These are phyloP conservation scores for Plectrocnemia conspersa DNA, from an alignment of 1,140 invertebrate genomes.

Conservation along the genomic window DNA sequence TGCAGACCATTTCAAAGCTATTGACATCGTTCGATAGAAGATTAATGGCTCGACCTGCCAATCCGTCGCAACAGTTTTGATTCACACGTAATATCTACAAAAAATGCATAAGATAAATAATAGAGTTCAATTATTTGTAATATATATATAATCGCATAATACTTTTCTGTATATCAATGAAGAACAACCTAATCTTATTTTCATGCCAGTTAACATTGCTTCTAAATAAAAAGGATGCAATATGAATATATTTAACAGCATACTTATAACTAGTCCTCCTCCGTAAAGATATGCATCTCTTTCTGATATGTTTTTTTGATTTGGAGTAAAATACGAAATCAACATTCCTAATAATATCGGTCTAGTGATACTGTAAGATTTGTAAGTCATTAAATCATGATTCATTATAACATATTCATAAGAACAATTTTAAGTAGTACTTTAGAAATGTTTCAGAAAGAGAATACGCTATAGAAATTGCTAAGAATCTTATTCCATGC, in stretches of 20 bases:
- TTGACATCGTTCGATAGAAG: conserved; percentile 81
- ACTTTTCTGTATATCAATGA: conserved; percentile 81
- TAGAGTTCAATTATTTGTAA: too few relatives aligned
- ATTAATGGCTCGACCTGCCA: conserved; percentile 82
- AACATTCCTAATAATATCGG: conserved; percentile 65
- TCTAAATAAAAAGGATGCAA: conserved; percentile 76
- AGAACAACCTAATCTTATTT: conserved; percentile 72
- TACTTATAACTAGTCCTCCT: conserved; percentile 61
- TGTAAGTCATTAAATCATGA: too few relatives aligned
- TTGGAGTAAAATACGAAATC: conserved; percentile 64
- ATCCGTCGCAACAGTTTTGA: conserved; percentile 54
- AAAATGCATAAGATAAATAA: too few relatives aligned
- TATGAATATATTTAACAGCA: conserved; percentile 57
- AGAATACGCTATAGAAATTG: neutral
- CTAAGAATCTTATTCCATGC: conserved; percentile 33
- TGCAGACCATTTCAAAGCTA: conserved; percentile 62
- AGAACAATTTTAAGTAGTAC: neutral
- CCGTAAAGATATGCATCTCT: conserved; percentile 65
- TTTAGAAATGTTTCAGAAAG: neutral
- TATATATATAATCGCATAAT: neutral
- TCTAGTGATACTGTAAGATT: conserved; percentile 63
- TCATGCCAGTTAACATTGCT: conserved; percentile 66
- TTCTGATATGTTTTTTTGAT: conserved; percentile 43
- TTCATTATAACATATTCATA: neutral
- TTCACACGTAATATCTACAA: conserved; percentile 47